phyloP scores from a whole-genome alignment of 2,888 invertebrate species.

The Heteropelma amictum region DNA sequence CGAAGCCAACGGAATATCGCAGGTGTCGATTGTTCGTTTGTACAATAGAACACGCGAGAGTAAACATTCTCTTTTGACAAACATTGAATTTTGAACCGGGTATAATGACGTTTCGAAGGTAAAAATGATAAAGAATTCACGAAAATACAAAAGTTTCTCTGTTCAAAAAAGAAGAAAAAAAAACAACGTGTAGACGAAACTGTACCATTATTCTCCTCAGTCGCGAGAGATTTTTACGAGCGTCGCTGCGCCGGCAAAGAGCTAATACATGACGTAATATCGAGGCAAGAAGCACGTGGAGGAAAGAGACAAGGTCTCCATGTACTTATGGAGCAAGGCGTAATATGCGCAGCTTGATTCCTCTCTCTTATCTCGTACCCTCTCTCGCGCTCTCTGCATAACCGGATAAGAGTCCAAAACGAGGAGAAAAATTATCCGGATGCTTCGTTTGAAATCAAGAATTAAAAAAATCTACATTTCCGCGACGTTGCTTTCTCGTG shows the following conservation, averaged over 20 bases:
- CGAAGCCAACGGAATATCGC: too few relatives aligned
- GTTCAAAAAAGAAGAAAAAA: too few relatives aligned
- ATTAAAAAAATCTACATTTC: background rate
- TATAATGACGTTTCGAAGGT: too few relatives aligned
- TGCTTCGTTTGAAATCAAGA: slow-evolving; percentile 9
- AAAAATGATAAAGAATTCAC: background rate
- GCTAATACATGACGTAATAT: slow-evolving; percentile 48
- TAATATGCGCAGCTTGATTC: slow-evolving; percentile 30
- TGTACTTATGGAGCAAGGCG: slow-evolving; percentile 29
- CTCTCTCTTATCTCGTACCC: slow-evolving; percentile 1
- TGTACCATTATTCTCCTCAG: background rate
- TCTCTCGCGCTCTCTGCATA: slow-evolving; percentile 26
- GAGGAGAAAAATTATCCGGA: slow-evolving; percentile 32
- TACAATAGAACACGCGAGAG: too few relatives aligned
- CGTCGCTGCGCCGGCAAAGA: background rate
- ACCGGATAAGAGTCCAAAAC: slow-evolving; percentile 11
- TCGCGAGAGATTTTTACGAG: slow-evolving; percentile 14
- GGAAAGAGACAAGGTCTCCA: slow-evolving; percentile 49
- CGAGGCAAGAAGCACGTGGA: slow-evolving; percentile 36
- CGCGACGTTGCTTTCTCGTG: background rate
- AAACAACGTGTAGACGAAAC: slow-evolving; percentile 1
- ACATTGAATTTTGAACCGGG: too few relatives aligned
- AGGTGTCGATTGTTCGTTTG: too few relatives aligned
- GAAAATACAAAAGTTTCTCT: background rate
- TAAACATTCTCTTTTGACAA: too few relatives aligned